Base-by-base conservation (phyloP, 2,113 vertebrate species). In the Gnathonemus echidnorhynchus region DNA sequence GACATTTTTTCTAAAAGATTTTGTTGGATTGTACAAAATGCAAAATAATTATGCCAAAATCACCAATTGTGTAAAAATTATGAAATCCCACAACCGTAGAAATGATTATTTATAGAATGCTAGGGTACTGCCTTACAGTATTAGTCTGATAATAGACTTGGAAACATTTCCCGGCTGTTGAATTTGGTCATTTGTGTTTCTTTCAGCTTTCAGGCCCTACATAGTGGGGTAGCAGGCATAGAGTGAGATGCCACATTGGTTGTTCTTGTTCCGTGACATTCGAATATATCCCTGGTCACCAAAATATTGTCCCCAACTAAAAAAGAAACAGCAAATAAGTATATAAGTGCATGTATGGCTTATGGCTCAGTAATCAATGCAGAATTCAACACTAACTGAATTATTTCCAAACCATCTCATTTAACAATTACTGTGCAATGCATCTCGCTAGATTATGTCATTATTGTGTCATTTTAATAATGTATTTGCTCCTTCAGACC, bases 211-310 rank as follows among this genome's bases (percentile, higher is more conserved):
- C 35, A 19, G 17, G 42, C 7, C 50, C 89, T 92, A 96, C 92
- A 96, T 94, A 70, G 93, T n/a, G n/a, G 96, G 96, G 91, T 95
- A 97, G 88, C 91, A 92, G 89, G 10, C 66, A 1, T 89, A 94
- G 46, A 3, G 27, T 24, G 96, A 95, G 53, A 97, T 96, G 88
- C 96, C 96, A 90, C 97, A 97, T 94, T 96, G 95, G 93, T 97
- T 90, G 17, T 91, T 91, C 88, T 93, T 93, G 93, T 97, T 96
- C 87, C 95, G 96, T 0, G 95, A 53, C 92, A 97, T 96, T 80
- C 92, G 93, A 92, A 97, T 93, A 93, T 95, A 97, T 50, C 96
- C 97, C 21, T 92, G 31, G 8, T 96, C 95, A 87, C 96, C 97
- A 27, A 94, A 97, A 0, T 0, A 0, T 0, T 1, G 19, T 31